Evolutionary conservation across 2,888 invertebrate species (phyloP).

Genomic region (Drosophila macrothrix): DNA sequence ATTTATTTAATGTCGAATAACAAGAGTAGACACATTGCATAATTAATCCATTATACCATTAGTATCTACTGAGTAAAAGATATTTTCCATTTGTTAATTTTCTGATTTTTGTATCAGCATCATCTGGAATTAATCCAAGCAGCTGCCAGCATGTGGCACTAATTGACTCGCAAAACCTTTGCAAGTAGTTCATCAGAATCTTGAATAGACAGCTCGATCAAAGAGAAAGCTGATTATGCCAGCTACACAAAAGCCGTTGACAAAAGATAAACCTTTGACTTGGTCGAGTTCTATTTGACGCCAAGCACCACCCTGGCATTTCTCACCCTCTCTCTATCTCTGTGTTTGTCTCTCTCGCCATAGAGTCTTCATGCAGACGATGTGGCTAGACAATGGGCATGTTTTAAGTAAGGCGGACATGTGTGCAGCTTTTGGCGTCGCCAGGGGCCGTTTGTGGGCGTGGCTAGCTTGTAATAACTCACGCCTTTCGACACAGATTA

Average conservation of each 20-base stretch:
- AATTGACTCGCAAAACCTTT: slow-evolving; percentile 46
- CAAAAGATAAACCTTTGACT: slow-evolving; percentile 79
- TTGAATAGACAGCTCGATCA: slow-evolving; percentile 59
- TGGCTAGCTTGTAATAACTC: slow-evolving; percentile 78
- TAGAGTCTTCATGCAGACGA: not conserved
- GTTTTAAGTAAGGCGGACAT: slow-evolving; percentile 31
- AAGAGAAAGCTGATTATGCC: slow-evolving; percentile 71
- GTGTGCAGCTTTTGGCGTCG: slow-evolving; percentile 34
- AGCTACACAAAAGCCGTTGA: slow-evolving; percentile 74
- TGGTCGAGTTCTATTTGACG: slow-evolving; percentile 47
- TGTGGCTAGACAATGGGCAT: slow-evolving; percentile 48
- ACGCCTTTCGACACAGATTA: slow-evolving; percentile 82
- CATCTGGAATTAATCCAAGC: not conserved
- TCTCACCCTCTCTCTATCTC: not conserved
- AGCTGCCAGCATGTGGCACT: slow-evolving; percentile 12
- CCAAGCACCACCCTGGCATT: not conserved
- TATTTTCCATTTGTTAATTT: not conserved
- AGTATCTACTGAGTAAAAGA: not conserved
- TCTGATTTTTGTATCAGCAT: not conserved
- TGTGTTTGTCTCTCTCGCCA: not conserved
- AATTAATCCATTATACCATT: not conserved
- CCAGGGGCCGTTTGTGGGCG: slow-evolving; percentile 61
- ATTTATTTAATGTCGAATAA: not conserved
- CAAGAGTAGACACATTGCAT: not conserved
- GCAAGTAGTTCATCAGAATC: slow-evolving; percentile 37